Evolutionary conservation across 2,797 vertebrate genomes (phyloP).

Genomic region (Micromesistius poutassou): DNA sequence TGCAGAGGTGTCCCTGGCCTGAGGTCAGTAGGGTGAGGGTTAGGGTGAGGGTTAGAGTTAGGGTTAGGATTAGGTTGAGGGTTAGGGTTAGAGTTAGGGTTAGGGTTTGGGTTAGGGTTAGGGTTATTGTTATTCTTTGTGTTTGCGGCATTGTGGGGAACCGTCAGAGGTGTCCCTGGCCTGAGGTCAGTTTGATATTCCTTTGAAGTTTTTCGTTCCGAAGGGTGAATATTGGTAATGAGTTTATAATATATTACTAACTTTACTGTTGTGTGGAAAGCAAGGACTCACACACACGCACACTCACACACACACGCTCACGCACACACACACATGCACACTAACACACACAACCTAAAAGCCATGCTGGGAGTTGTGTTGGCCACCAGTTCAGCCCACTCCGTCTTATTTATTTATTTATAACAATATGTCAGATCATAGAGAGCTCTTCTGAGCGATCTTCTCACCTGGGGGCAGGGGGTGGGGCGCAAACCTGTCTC

Average conservation of each 20-base stretch:
- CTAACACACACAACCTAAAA: not conserved
- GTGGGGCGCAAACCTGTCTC: not conserved
- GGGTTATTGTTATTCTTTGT: no score
- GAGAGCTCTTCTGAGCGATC: not conserved
- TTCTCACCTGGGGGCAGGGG: not conserved
- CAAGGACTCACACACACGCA: not conserved
- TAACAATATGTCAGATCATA: not conserved
- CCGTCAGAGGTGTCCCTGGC: not conserved
- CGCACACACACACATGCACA: no score
- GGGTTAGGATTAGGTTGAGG: no score
- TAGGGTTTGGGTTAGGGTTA: no score
- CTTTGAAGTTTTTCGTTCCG: not conserved
- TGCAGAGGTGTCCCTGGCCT: no score
- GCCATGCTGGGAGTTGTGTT: not conserved
- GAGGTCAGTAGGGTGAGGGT: no score
- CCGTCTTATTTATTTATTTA: not conserved
- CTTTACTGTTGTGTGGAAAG: not conserved
- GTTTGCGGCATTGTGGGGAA: not conserved
- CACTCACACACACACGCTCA: not conserved
- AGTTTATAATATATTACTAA: not conserved
- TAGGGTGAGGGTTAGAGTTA: no score
- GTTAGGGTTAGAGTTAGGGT: no score
- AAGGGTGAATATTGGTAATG: not conserved
- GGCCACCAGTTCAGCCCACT: no score
- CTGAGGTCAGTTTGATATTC: not conserved